phyloP scores from a whole-genome alignment of 2,113 vertebrate genomes.

The Chlorodrepanis virens region DNA sequence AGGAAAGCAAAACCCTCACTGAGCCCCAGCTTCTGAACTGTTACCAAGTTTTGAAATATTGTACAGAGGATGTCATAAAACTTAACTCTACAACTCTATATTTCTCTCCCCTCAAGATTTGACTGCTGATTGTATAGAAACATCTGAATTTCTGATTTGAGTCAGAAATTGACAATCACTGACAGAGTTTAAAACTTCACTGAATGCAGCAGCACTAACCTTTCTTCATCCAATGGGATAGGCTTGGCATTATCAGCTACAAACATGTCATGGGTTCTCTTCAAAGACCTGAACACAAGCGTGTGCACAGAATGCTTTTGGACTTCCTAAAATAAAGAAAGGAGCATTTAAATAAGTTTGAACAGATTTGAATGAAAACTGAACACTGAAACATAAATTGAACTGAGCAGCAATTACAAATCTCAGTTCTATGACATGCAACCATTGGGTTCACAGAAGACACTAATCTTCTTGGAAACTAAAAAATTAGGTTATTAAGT shows the following conservation, averaged over 20 bases:
- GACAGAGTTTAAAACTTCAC: not conserved
- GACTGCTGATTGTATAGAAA: not conserved
- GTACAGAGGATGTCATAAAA: not conserved
- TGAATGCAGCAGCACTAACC: conserved; percentile 68
- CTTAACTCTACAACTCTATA: not conserved
- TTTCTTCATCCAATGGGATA: conserved; percentile 84
- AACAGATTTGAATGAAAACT: not conserved
- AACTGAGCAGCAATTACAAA: not conserved
- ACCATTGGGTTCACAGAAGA: not conserved
- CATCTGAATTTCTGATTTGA: not conserved
- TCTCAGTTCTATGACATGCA: not conserved
- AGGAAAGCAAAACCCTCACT: not conserved
- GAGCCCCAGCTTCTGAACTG: not conserved
- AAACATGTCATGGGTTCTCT: conserved; percentile 98
- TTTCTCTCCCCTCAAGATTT: not conserved
- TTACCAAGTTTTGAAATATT: not conserved
- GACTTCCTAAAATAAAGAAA: conserved; percentile 80
- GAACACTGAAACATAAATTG: not conserved
- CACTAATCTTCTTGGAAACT: not conserved
- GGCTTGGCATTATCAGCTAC: conserved; percentile 94
- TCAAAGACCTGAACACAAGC: conserved; percentile 96
- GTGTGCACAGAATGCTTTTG: conserved; percentile 98
- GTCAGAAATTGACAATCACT: not conserved
- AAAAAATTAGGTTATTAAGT: not conserved
- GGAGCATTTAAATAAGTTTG: not conserved